Conservation (phyloP, 2,113 vertebrate genomes). For the Lathamus discolor region DNA sequence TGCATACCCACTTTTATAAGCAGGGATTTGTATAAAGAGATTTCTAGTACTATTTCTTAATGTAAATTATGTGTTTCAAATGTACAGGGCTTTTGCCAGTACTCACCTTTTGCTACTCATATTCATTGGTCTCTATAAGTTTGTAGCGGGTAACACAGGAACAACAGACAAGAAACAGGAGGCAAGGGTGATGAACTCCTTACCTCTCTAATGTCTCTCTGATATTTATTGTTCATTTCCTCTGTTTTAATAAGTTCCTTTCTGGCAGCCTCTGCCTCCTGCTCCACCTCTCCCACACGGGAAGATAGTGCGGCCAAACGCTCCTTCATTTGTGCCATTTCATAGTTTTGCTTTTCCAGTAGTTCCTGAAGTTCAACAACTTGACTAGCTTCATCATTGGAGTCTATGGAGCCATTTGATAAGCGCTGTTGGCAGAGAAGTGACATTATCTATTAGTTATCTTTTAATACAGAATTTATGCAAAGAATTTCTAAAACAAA, state of each 20-base stretch:
- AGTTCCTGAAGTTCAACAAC: slow-evolving; percentile 96
- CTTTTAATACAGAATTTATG: neutral
- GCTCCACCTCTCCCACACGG: slow-evolving; percentile 94
- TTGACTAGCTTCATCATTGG: slow-evolving; percentile 91
- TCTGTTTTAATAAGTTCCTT: slow-evolving; percentile 98
- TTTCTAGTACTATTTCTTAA: neutral
- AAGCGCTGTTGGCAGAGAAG: slow-evolving; percentile 80
- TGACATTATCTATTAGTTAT: neutral
- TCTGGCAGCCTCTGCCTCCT: slow-evolving; percentile 94
- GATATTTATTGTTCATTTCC: slow-evolving; percentile 98
- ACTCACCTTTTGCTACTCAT: neutral
- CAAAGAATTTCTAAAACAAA: neutral
- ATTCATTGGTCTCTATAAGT: neutral
- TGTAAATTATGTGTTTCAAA: neutral
- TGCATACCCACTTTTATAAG: neutral
- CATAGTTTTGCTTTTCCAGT: slow-evolving; percentile 97
- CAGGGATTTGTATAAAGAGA: neutral
- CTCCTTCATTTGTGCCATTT: slow-evolving; percentile 99
- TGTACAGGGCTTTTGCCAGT: neutral
- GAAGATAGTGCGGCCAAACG: slow-evolving; percentile 92
- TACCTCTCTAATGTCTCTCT: slow-evolving; percentile 98
- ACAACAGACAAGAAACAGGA: neutral
- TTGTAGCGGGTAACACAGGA: neutral
- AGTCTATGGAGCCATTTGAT: slow-evolving; percentile 95
- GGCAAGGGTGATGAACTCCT: neutral